These are phyloP conservation scores for Tamandua tetradactyla DNA, from an alignment of 2,797 vertebrate genomes.

Conservation along the genomic window DNA sequence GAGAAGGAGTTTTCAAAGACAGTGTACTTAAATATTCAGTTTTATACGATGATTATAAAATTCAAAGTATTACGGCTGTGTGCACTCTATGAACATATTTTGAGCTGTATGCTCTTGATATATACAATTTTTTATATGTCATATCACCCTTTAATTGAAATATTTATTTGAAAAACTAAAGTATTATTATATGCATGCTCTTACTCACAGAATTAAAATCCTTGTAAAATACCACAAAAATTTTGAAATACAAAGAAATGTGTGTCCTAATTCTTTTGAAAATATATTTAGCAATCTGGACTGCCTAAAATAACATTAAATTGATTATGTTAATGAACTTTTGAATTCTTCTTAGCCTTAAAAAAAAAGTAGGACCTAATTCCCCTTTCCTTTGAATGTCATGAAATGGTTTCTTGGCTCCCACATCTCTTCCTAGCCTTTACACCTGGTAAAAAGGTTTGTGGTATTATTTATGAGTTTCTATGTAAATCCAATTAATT, in stretches of 20 bases:
- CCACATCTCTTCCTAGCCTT: neutral
- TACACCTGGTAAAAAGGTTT: neutral
- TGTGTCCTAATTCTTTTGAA: neutral
- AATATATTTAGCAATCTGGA: neutral
- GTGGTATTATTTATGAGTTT: slow-evolving; percentile 8
- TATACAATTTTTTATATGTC: neutral
- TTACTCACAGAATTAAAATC: neutral
- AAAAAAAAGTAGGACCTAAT: neutral
- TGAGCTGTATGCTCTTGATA: neutral
- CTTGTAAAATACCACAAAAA: neutral
- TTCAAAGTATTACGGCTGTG: neutral
- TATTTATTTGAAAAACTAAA: slow-evolving; percentile 13
- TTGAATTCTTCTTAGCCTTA: neutral
- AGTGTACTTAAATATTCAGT: neutral
- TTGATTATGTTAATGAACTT: neutral
- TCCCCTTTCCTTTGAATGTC: neutral
- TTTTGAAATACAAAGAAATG: neutral
- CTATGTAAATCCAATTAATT: neutral
- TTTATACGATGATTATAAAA: slow-evolving; percentile 7
- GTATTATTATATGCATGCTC: neutral
- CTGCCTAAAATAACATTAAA: neutral
- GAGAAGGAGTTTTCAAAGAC: neutral
- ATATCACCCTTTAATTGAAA: neutral
- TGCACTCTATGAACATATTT: neutral
- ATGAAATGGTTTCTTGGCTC: neutral